phyloP scores from a whole-genome alignment of 1,140 invertebrate genomes.

The Spodoptera litura region DNA sequence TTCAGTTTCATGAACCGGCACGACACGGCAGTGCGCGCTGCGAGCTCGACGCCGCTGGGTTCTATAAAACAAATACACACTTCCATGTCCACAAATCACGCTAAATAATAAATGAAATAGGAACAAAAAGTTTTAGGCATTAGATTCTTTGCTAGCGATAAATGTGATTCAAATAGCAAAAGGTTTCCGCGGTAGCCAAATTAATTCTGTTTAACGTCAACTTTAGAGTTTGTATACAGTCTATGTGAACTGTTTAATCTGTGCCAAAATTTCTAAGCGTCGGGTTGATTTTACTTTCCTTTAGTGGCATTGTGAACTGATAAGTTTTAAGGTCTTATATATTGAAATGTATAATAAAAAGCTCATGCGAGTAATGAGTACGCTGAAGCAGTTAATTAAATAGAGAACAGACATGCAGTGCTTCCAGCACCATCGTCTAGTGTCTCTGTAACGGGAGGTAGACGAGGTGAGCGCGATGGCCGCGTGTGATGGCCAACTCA shows the following conservation, averaged over 20 bases:
- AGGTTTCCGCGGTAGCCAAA: background rate
- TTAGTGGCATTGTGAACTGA: background rate
- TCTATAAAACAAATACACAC: background rate
- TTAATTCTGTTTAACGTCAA: background rate
- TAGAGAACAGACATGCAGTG: slow-evolving; percentile 33
- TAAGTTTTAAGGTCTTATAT: too few relatives aligned
- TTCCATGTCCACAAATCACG: background rate
- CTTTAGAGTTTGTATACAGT: slow-evolving; percentile 9
- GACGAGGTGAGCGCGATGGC: slow-evolving; percentile 68
- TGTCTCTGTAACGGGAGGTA: slow-evolving; percentile 46
- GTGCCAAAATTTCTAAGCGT: slow-evolving; percentile 7
- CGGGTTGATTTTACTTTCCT: background rate
- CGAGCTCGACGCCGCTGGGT: slow-evolving; percentile 39
- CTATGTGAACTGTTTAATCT: background rate
- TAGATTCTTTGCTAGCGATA: background rate
- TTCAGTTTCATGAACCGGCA: slow-evolving; percentile 22
- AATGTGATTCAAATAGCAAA: slow-evolving; percentile 2
- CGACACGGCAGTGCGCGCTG: slow-evolving; percentile 56
- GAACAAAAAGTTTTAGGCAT: background rate
- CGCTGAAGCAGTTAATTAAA: background rate
- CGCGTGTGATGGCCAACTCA: slow-evolving; percentile 75
- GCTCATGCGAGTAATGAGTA: background rate
- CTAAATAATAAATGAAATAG: background rate
- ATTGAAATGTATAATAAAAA: background rate
- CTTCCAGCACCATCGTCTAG: slow-evolving; percentile 24